Percentiles rank a stretch among this genome's conserved stretches.
These are phyloP conservation scores for Macquaria australasica DNA, from an alignment of 2,113 vertebrate species.

Conservation along the genomic window DNA sequence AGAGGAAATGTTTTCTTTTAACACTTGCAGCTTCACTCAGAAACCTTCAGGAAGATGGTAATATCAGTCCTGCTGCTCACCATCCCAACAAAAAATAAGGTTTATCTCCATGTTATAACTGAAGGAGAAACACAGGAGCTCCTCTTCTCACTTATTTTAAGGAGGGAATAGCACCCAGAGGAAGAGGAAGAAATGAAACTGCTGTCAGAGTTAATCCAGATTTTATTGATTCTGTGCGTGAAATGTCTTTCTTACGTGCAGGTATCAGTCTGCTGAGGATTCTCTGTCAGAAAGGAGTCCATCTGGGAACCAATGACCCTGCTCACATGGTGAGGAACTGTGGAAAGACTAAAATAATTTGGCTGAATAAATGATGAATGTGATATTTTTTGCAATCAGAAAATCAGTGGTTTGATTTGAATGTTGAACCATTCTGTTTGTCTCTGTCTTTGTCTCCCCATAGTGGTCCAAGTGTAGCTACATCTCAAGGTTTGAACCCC, in stretches of 20 bases:
- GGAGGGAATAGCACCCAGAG: not conserved
- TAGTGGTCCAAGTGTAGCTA: conserved; percentile 75
- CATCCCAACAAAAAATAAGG: not conserved
- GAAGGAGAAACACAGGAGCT: not conserved
- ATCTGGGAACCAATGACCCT: conserved; percentile 79
- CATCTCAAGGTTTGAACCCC: conserved; percentile 50
- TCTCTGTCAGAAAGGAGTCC: conserved; percentile 82
- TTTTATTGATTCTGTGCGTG: not conserved
- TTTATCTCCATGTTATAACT: not conserved
- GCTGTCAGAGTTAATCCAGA: not conserved
- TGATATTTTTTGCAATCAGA: not conserved
- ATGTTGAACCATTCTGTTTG: not conserved
- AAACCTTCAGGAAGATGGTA: not conserved
- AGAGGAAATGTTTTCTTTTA: not conserved
- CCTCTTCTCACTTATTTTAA: not conserved
- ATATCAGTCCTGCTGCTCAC: not conserved
- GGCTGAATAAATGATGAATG: not conserved
- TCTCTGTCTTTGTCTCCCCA: not conserved
- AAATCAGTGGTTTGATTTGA: not conserved
- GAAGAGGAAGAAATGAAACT: not conserved
- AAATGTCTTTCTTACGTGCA: conserved; percentile 36
- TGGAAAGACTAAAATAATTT: not conserved
- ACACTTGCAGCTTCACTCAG: not conserved
- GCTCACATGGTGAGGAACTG: conserved; percentile 75
- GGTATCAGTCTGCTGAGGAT: conserved; percentile 77